These are phyloP conservation scores for Hirtodrosophila confusa DNA, from an alignment of 2,888 invertebrate species.

Conservation along the genomic window DNA sequence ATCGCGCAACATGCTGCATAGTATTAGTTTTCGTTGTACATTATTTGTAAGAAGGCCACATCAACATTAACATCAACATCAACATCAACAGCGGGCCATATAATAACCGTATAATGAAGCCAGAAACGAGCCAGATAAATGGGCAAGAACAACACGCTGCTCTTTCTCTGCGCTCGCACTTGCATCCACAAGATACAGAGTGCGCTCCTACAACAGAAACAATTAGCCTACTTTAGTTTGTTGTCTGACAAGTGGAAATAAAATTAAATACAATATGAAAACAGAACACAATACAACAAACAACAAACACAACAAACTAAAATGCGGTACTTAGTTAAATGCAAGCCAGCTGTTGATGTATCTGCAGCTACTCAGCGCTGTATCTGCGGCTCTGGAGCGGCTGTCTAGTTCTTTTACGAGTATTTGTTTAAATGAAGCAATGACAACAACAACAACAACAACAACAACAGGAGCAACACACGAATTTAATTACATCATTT, in stretches of 20 bases:
- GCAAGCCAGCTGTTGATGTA: slow-evolving; percentile 32
- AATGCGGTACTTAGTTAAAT: slow-evolving; percentile 52
- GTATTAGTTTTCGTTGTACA: slow-evolving; percentile 71
- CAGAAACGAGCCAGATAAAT: slow-evolving; percentile 75
- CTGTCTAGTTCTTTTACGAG: slow-evolving; percentile 25
- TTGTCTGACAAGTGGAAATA: slow-evolving; percentile 79
- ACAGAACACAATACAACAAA: slow-evolving; percentile 20
- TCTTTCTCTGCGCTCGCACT: slow-evolving; percentile 9
- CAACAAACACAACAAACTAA: slow-evolving; percentile 25
- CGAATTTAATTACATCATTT: slow-evolving; percentile 73
- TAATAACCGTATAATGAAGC: slow-evolving; percentile 75
- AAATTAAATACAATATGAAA: slow-evolving; percentile 75
- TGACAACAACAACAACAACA: slow-evolving; percentile 30
- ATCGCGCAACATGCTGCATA: slow-evolving; percentile 74
- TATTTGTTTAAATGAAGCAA: slow-evolving; percentile 53
- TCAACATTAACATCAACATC: slow-evolving; percentile 21
- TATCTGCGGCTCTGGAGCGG: slow-evolving; percentile 19
- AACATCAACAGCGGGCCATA: slow-evolving; percentile 46
- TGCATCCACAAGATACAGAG: slow-evolving; percentile 53
- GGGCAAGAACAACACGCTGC: slow-evolving; percentile 63
- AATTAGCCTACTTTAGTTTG: slow-evolving; percentile 79
- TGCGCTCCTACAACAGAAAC: slow-evolving; percentile 69
- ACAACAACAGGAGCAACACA: slow-evolving; percentile 36
- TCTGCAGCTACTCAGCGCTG: slow-evolving; percentile 1
- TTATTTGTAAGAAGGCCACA: slow-evolving; percentile 66